Percentiles rank a stretch among this genome's conserved stretches.
Evolutionary conservation across 2,888 invertebrate genomes (phyloP).

Genomic region (Eumerus sabulonum): DNA sequence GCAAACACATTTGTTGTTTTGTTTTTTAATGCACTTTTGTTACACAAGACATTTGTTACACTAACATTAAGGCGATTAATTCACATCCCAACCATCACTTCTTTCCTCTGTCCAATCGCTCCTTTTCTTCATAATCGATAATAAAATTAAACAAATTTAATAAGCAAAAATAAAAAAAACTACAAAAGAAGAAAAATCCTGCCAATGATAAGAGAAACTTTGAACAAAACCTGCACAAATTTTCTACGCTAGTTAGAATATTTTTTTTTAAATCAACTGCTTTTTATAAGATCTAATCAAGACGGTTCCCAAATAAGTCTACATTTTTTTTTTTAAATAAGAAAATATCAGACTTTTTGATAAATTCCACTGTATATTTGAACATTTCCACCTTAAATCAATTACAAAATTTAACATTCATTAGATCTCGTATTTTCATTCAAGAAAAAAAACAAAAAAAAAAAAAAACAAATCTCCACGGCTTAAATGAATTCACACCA

Average conservation of each 20-base stretch:
- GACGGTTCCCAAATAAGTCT: too few relatives aligned
- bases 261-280: constrained; percentile 5
- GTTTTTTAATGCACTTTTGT: too few relatives aligned
- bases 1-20: too few relatives aligned
- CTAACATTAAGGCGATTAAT: too few relatives aligned
- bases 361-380: neutral
- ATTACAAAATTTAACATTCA: neutral
- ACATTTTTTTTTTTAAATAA: neutral
- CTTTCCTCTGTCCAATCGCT: neutral
- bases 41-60: too few relatives aligned
- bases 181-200: constrained; percentile 20
- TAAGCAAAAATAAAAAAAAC: neutral
- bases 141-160: too few relatives aligned
- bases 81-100: too few relatives aligned
- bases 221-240: constrained; percentile 43
- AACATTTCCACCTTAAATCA: neutral
- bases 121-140: neutral
- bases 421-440: neutral
- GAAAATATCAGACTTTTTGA: neutral
- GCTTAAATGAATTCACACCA: too few relatives aligned
- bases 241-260: constrained; percentile 37
- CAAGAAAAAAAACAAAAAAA: neutral
- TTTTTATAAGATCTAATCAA: neutral
- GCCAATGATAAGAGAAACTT: constrained; percentile 23
- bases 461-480: neutral